Conservation (phyloP, 2,797 vertebrate genomes). For the Acanthopagrus latus region DNA sequence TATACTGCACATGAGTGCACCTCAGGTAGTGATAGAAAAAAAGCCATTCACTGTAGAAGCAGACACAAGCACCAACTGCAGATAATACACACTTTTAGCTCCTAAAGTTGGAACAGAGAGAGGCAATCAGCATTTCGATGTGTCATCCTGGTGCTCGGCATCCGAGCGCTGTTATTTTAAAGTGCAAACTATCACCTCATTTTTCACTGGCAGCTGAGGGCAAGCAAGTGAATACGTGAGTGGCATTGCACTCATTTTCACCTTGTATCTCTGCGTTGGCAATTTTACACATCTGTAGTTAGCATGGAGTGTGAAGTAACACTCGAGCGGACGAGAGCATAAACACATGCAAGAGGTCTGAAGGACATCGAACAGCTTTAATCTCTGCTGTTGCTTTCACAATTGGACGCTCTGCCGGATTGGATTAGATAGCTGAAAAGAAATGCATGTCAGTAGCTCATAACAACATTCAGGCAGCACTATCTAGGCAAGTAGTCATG, state of each 20-base stretch:
- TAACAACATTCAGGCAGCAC: background rate
- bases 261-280: conserved; percentile 21
- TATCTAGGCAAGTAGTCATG: background rate
- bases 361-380: background rate
- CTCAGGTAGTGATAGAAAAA: background rate
- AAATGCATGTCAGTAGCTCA: background rate
- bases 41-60: background rate
- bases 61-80: background rate
- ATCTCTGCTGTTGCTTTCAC: conserved; percentile 20
- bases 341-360: conserved; percentile 26
- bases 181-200: background rate
- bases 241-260: conserved; percentile 6
- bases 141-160: background rate
- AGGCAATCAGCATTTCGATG: background rate
- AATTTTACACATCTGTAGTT: conserved; percentile 47
- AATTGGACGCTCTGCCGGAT: conserved; percentile 19
- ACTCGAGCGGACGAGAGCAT: conserved; percentile 12
- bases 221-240: background rate
- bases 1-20: background rate
- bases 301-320: conserved; percentile 25
- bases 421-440: background rate
- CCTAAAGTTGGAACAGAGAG: background rate
- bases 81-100: background rate
- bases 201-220: background rate
- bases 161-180: background rate